Evolutionary conservation across 1,140 invertebrate species (phyloP).

Genomic region (Carposina sasakii): DNA sequence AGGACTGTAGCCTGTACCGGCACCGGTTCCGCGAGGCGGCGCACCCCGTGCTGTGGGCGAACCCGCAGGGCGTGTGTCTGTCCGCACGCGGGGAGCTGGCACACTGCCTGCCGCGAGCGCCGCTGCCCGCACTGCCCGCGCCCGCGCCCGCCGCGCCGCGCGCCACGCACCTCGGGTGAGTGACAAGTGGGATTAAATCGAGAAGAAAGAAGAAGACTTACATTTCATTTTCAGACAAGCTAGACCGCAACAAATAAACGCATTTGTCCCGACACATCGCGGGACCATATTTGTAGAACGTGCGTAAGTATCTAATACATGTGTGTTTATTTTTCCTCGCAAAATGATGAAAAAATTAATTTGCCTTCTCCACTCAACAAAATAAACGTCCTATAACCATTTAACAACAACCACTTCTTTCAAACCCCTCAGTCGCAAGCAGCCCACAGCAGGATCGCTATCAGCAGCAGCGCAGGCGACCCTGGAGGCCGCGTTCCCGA

Average conservation of each 20-base stretch:
- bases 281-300: too few relatives aligned
- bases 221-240: too few relatives aligned
- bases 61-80: conserved; percentile 89
- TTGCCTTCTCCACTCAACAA: too few relatives aligned
- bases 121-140: conserved; percentile 35
- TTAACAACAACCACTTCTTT: too few relatives aligned
- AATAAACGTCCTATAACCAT: too few relatives aligned
- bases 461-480: conserved; percentile 40
- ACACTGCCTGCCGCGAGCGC: conserved; percentile 71
- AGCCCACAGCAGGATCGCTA: conserved; percentile 55
- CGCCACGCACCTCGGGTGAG: conserved; percentile 37
- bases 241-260: too few relatives aligned
- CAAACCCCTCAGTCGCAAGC: conserved; percentile 53
- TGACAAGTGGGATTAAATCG: too few relatives aligned
- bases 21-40: conserved; percentile 91
- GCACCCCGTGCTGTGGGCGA: conserved; percentile 88
- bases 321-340: too few relatives aligned
- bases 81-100: conserved; percentile 84
- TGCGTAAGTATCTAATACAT: too few relatives aligned
- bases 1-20: conserved; percentile 68
- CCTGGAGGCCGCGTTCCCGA: conserved; percentile 47
- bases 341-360: too few relatives aligned
- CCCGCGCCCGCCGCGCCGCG: conserved; percentile 16
- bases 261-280: too few relatives aligned
- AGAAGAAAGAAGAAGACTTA: too few relatives aligned